phyloP scores from a whole-genome alignment of 2,113 vertebrate genomes.

The Charadrius vociferus region DNA sequence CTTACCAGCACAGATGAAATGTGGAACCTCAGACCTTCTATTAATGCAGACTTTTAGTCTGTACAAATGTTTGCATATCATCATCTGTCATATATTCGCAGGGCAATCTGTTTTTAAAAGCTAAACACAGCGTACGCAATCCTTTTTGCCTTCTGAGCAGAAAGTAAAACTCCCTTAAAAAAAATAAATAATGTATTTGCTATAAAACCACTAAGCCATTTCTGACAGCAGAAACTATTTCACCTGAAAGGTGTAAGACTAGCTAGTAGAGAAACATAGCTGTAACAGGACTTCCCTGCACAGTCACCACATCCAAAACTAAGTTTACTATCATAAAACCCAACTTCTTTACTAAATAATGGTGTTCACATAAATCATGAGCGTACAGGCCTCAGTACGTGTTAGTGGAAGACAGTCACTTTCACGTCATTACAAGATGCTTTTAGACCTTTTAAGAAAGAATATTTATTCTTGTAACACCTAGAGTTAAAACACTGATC shows the following conservation, averaged over 20 bases:
- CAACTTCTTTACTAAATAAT: not conserved
- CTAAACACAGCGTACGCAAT: not conserved
- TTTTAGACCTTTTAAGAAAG: not conserved
- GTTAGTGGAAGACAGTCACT: not conserved
- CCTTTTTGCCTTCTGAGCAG: not conserved
- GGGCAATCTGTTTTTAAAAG: conserved; percentile 18
- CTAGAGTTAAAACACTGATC: not conserved
- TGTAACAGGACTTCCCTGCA: not conserved
- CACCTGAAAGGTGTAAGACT: not conserved
- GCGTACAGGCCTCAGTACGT: not conserved
- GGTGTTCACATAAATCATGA: not conserved
- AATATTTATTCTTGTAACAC: not conserved
- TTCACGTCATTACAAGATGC: not conserved
- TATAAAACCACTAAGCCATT: not conserved
- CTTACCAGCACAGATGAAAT: not conserved
- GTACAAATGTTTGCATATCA: conserved; percentile 56
- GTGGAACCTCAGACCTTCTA: not conserved
- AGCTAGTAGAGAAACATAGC: not conserved
- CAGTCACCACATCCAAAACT: not conserved
- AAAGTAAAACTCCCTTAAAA: not conserved
- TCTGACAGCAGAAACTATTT: not conserved
- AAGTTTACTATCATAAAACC: not conserved
- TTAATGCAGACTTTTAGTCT: conserved; percentile 21
- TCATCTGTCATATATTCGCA: conserved; percentile 22
- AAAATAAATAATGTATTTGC: not conserved